Base-by-base conservation (phyloP, 2,113 vertebrate species). In the Channa maculata region DNA sequence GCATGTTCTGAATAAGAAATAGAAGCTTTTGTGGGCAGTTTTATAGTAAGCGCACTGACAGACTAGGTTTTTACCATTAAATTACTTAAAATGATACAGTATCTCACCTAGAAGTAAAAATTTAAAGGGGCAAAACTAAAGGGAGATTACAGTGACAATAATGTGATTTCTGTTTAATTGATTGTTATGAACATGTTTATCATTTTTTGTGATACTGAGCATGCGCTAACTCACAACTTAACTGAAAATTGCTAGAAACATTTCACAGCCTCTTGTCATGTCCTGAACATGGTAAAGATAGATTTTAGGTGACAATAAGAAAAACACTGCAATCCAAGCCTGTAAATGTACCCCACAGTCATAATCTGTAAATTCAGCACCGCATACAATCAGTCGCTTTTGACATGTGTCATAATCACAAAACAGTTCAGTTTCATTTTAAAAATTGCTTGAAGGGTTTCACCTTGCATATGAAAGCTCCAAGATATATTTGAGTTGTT, bases 401-500 rank as follows among this genome's bases (percentile, higher is more conserved):
- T 24, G 24, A 24, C 24, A 24, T 24, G 5, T 54, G 51, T 57
- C 34, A 34, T 51, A 15, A 58, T 64, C 65, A 12, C 45, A 41
- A 50, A 57, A 45, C 38, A 3, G 37, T 50, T 77, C 38, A 37
- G 2, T 65, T 73, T 50, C 3, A 8, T 41, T 39, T 63, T n/a
- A 63, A 65, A 71, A 24, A 44, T 10, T 8, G 41, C 65, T 10
- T 49, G 34, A 60, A 61, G 7, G 55, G 11, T 61, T 61, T 66
- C 3, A 70, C 13, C 7, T 60, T 44, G 8, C 1, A 38, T 52
- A 43, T 45, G 2, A 60, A 69, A 46, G n/a, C 51, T 46, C 43
- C 13, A 3, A 50, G 50, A 24, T 24, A 24, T 24, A 24, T 24
- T 24, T 24, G 24, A 24, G 24, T 24, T 24, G 24, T 24, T 24